These are phyloP conservation scores for Zoanthus gigantus DNA, from an alignment of 92 coral and sea anemone genomes.

Conservation along the genomic window DNA sequence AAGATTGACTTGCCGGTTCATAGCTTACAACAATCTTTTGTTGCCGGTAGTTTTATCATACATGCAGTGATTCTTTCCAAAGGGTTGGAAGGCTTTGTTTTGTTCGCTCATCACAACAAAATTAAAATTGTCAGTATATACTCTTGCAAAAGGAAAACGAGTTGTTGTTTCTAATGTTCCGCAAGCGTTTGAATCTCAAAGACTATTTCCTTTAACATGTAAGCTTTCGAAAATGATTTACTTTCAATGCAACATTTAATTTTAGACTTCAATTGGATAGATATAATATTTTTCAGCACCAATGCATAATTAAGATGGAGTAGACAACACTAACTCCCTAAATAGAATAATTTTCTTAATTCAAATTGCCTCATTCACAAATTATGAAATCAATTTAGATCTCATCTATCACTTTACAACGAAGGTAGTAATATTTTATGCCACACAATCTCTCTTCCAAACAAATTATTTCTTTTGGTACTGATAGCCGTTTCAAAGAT, in stretches of 20 bases:
- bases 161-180: background rate
- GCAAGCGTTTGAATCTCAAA: background rate
- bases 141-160: background rate
- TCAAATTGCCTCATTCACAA: conserved; percentile 27
- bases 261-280: background rate
- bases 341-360: background rate
- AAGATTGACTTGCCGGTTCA: background rate
- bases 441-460: background rate
- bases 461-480: background rate
- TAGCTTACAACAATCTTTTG: background rate
- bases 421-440: background rate
- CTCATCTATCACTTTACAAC: background rate
- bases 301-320: conserved; percentile 7
- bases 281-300: background rate
- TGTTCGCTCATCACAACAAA: background rate
- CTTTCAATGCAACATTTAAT: background rate
- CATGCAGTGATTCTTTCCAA: background rate
- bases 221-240: background rate
- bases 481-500: background rate
- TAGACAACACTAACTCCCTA: background rate
- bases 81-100: background rate
- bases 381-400: conserved; percentile 28
- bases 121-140: background rate
- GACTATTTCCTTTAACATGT: background rate
- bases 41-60: conserved; percentile 27